These are phyloP conservation scores for Chaetophractus vellerosus DNA, from an alignment of 2,797 vertebrate genomes.

Conservation along the genomic window DNA sequence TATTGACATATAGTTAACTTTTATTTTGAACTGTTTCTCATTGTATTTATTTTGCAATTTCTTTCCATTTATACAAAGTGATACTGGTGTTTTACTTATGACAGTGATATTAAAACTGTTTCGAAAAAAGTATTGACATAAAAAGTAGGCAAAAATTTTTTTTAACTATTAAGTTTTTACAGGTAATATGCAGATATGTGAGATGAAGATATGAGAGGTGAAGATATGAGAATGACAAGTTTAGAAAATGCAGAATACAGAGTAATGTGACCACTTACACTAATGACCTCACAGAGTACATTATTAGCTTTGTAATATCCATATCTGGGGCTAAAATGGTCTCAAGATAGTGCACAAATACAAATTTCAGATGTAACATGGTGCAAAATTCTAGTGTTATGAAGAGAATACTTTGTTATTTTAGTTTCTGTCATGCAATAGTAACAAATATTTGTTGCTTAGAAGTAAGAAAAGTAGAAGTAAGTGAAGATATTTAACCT, in stretches of 20 bases:
- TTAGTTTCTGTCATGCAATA: not conserved
- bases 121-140: not conserved
- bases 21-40: not conserved
- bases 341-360: not conserved
- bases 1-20: not conserved
- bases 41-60: conserved; percentile 52
- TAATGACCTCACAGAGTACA: not conserved
- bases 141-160: no score
- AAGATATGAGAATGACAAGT: not conserved
- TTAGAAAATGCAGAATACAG: not conserved
- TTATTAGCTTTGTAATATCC: not conserved
- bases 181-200: not conserved
- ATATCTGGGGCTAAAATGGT: not conserved
- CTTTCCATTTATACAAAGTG: not conserved
- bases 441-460: conserved; percentile 13
- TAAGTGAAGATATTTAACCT: not conserved
- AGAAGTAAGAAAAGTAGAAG: not conserved
- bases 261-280: not conserved
- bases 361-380: not conserved
- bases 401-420: not conserved
- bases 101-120: not conserved
- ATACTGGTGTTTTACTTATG: not conserved
- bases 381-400: not conserved
- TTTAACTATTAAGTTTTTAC: not conserved
- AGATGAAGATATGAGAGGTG: not conserved